Base-by-base conservation (phyloP, 2,797 vertebrate species). In the Okamejei kenojei region DNA sequence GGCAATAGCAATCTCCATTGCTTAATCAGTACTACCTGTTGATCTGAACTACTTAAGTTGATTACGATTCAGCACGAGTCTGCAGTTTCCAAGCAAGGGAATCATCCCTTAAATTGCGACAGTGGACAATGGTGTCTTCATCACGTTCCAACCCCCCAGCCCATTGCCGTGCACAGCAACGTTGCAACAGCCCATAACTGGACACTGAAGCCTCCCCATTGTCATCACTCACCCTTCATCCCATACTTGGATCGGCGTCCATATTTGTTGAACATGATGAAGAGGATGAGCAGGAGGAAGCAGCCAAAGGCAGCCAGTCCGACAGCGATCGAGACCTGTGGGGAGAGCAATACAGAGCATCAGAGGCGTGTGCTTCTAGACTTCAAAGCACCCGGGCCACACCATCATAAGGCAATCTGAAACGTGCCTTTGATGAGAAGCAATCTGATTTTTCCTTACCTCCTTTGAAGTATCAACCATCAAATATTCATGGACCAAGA, bases 211-310 rank as follows among this genome's bases (percentile, higher is more conserved):
- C 15, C 17, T 26, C 32, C 6, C 26, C 32, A 26, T 35, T 74
- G 10, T 54, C 38, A 0, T 0, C 17, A 95, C 97, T 95, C 97
- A 99, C 99, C 98, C 98, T 99, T 99, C 98, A 99, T 99, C 94
- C 98, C 99, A 94, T 99, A 99, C 95, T 99, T 99, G 95, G 98
- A 99, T 93, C 98, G 97, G 4, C 98, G 97, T 93, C 98, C 98
- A 2, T 99, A 99, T 95, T 99, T 99, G 97, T 99, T 99, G 97
- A 99, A 99, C 96, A 99, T 98, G 94, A 99, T 97, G 94, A 99
- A 99, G 93, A 99, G 97, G 94, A 99, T 96, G 93, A 99, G 97
- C 95, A 99, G 96, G 93, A 99, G 97, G 94, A 99, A 97, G 10
- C 98, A 99, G 77, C 98, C 98, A 78, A 99, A 99, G 82, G 98